Base-by-base conservation (phyloP, 37 sponge, comb jelly and placozoan species). In the Axinella damicornis region DNA sequence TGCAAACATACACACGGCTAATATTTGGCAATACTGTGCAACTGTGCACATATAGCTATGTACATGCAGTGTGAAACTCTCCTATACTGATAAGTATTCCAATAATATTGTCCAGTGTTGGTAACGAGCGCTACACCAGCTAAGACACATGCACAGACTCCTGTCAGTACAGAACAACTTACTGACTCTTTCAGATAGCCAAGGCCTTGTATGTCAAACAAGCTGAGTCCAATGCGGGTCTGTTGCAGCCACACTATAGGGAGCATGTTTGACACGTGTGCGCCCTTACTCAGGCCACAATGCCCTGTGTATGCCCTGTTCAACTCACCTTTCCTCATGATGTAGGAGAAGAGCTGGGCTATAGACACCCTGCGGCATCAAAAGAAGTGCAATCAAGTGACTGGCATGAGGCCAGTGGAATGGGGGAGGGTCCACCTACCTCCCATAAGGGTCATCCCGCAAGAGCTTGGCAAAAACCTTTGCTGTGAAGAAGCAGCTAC, bases 181-280 rank as follows among this genome's bases (percentile, higher is more conserved):
- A 89, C 90, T 18, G 93, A 84, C 81, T 97, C 98, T 40, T 87
- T 78, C 34, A 97, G 79, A 72, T 83, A 97, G 11, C 98, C 98
- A 36, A 90, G 91, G 0, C 99, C 99, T 64, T 90, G 88, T 19
- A 96, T 89, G 56, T 98, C 99, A 90, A 97, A 98, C 31, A 98
- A 82, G 69, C 97, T 97, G 33, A 97, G 85, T 6, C 97, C 92
- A 28, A 97, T 97, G 5, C 97, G 77, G 16, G 97, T 97, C 85
- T 98, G 98, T 65, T 98, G 94, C 57, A 98, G 75, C 98, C 98
- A 98, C 31, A 93, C 98, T 94, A 77, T 85, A 25, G 69, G 54
- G 61, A 69, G 61, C 1, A 61, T 40, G 57, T 65, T 65, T 13
- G 77, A 32, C 17, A 40, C 74, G 72, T 46, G 63, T 38, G 21